Evolutionary conservation across 35 echinoderm and acorn worm genomes (phyloP).

Genomic region (Lytechinus variegatus): DNA sequence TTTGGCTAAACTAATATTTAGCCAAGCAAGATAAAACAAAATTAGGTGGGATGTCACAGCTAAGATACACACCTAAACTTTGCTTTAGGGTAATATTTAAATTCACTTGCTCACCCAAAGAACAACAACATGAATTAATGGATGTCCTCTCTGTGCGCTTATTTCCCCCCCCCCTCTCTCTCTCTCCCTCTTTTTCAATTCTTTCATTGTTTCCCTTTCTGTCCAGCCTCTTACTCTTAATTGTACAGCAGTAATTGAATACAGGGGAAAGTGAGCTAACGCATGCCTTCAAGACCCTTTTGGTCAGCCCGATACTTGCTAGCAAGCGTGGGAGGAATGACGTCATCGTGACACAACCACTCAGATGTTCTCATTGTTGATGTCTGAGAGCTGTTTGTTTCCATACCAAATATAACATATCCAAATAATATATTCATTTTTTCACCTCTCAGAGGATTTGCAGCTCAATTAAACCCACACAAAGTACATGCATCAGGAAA

Average conservation of each 20-base stretch:
- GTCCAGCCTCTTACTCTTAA: not conserved
- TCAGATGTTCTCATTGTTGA: not conserved
- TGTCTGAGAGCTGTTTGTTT: not conserved
- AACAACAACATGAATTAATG: no score
- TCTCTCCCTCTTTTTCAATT: not conserved
- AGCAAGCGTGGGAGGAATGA: not conserved
- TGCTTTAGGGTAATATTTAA: no score
- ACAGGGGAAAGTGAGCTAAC: not conserved
- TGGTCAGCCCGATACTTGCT: not conserved
- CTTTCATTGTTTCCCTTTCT: not conserved
- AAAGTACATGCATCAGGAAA: not conserved
- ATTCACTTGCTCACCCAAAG: no score
- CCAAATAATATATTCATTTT: not conserved
- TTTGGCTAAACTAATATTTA: no score
- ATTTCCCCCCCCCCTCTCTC: not conserved
- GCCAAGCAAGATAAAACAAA: no score
- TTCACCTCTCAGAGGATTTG: not conserved
- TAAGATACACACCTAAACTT: no score
- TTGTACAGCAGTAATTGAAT: not conserved
- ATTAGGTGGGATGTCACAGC: no score
- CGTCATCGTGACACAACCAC: not conserved
- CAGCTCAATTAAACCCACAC: not conserved
- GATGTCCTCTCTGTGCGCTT: no score
- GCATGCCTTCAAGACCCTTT: not conserved
- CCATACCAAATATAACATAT: not conserved